Percentiles rank a stretch among this genome's conserved stretches.
Evolutionary conservation across 2,113 vertebrate species (phyloP).

Genomic region (Monopterus albus): DNA sequence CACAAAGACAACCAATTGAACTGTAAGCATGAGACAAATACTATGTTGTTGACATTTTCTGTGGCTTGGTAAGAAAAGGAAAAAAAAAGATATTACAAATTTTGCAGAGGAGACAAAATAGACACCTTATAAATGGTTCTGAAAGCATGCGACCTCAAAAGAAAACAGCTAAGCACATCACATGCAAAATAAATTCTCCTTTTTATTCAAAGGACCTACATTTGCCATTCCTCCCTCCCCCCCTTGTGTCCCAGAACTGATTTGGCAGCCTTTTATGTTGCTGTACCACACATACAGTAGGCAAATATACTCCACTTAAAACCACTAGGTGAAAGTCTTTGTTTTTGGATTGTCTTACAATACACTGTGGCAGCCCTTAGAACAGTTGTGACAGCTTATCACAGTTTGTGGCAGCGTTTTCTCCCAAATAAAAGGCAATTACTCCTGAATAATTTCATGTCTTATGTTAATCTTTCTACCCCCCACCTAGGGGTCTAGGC

Average conservation of each 20-base stretch:
- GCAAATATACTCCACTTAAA: constrained; percentile 21
- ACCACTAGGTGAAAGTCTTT: background rate
- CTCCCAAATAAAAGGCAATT: constrained; percentile 32
- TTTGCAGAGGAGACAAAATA: constrained; percentile 13
- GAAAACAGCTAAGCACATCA: background rate
- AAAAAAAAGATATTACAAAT: background rate
- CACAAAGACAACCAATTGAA: constrained; percentile 57
- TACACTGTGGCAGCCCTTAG: background rate
- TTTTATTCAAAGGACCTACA: constrained; percentile 8
- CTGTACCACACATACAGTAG: background rate
- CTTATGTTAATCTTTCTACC: constrained; percentile 34
- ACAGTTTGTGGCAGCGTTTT: constrained; percentile 40
- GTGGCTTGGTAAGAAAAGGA: constrained; percentile 1
- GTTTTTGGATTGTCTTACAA: constrained; percentile 19
- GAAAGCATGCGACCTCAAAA: constrained; percentile 13
- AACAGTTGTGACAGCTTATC: constrained; percentile 43
- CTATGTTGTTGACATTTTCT: constrained; percentile 28
- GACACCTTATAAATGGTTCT: constrained; percentile 2
- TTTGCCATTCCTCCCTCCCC: constrained; percentile 12
- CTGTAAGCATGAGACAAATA: constrained; percentile 32
- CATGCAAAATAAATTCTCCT: constrained; percentile 3
- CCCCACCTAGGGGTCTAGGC: constrained; percentile 17
- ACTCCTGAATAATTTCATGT: constrained; percentile 30
- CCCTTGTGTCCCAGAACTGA: constrained; percentile 3
- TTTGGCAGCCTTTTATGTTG: constrained; percentile 23